A percentile compares a stretch with the other conserved stretches of the same genome.
phyloP scores from a whole-genome alignment of 2,797 vertebrate genomes.

The Hydrolagus colliei region DNA sequence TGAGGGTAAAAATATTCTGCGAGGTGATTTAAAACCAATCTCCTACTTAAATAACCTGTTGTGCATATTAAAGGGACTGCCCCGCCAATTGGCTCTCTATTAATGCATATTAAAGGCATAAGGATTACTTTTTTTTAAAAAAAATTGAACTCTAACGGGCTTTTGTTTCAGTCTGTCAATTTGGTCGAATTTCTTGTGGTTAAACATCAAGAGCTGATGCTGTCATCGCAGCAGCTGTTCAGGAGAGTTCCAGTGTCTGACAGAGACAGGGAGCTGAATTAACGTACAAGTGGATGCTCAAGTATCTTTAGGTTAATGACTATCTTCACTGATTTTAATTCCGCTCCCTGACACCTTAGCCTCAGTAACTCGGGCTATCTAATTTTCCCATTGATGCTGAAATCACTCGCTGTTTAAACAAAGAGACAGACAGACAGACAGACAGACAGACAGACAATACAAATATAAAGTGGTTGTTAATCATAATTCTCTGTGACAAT shows the following conservation, averaged over 20 bases:
- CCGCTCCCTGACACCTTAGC: not conserved
- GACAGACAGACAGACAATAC: no score
- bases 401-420: not conserved
- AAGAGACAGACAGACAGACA: not conserved
- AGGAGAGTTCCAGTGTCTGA: not conserved
- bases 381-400: not conserved
- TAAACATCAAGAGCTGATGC: not conserved
- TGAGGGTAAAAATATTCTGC: not conserved
- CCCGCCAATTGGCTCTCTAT: not conserved
- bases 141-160: not conserved
- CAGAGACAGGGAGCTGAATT: not conserved
- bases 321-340: not conserved
- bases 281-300: not conserved
- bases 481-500: no score
- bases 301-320: not conserved
- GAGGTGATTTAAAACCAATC: not conserved
- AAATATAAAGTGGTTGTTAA: no score
- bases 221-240: no score
- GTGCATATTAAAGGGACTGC: not conserved
- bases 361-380: no score
- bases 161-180: not conserved
- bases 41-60: slow-evolving; percentile 1
- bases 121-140: not conserved
- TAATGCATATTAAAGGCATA: not conserved
- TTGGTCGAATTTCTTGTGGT: not conserved